phyloP scores from a whole-genome alignment of 2,797 vertebrate species.

The Pseudochirops corinnae region DNA sequence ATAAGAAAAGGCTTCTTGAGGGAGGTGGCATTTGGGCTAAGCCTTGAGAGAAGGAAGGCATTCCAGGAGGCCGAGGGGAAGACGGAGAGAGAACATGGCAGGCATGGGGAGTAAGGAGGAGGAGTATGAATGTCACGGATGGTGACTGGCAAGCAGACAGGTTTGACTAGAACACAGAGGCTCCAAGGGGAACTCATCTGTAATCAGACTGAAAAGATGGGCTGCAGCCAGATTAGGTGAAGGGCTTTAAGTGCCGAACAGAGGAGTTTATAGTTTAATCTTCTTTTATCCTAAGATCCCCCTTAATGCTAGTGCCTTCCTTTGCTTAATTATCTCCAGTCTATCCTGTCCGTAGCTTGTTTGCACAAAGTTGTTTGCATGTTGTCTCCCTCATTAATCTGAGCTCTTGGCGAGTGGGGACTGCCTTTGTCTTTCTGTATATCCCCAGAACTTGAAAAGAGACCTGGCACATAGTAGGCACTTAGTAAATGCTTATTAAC shows the following conservation, averaged over 20 bases:
- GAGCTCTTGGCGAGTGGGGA: constrained; percentile 9
- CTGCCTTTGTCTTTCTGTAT: neutral
- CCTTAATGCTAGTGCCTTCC: neutral
- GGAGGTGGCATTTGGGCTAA: neutral
- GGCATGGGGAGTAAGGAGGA: neutral
- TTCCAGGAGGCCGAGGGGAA: neutral
- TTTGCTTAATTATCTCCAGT: neutral
- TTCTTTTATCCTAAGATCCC: neutral
- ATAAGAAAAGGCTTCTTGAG: neutral
- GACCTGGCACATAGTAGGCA: neutral
- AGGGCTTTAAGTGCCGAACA: neutral
- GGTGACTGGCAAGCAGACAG: neutral
- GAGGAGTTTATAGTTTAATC: neutral
- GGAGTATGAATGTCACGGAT: rapidly evolving
- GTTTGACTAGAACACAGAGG: neutral
- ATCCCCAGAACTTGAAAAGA: neutral
- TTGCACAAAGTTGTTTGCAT: neutral
- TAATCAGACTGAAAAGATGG: neutral
- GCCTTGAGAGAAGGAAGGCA: neutral
- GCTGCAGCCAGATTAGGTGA: neutral
- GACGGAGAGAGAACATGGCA: neutral
- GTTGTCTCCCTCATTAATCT: neutral
- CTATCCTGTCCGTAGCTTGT: neutral
- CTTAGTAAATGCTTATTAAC: neutral
- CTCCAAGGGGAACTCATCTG: neutral